Percentiles rank a stretch among this genome's conserved stretches.
phyloP scores from a whole-genome alignment of 2,797 vertebrate genomes.

The Zalophus californianus region DNA sequence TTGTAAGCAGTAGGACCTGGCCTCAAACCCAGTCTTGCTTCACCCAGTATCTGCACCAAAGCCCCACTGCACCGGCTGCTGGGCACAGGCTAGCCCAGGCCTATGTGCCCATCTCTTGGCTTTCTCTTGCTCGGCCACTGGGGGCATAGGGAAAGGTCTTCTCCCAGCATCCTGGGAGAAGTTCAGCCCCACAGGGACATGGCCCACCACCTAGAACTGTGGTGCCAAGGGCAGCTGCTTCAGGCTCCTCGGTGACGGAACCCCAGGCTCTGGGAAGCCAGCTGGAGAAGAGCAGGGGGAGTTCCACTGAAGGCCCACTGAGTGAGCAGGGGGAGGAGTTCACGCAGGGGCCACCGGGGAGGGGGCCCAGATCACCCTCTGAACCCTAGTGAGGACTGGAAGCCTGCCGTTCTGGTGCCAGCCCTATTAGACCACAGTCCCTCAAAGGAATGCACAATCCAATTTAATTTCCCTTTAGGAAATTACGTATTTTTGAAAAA shows the following conservation, averaged over 20 bases:
- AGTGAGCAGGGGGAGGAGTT: background rate
- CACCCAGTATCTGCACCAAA: background rate
- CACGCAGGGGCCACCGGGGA: background rate
- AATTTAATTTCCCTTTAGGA: conserved; percentile 81
- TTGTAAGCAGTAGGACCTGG: background rate
- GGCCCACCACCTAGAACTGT: rapidly evolving
- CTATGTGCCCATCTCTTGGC: background rate
- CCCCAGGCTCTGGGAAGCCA: background rate
- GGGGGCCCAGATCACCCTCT: background rate
- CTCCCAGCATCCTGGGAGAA: background rate
- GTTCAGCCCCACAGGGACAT: background rate
- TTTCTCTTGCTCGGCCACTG: background rate
- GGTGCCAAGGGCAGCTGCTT: background rate
- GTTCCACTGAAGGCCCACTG: background rate
- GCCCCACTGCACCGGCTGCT: rapidly evolving
- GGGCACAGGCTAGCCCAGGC: background rate
- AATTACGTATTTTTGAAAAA: conserved; percentile 76
- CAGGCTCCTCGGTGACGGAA: background rate
- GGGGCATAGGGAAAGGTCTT: background rate
- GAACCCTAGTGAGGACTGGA: background rate
- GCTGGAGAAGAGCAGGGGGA: background rate
- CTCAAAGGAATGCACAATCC: conserved; percentile 68
- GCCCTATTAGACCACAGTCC: conserved; percentile 22
- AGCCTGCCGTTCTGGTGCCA: background rate
- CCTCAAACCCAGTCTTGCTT: background rate